Base-by-base conservation (phyloP, 2,888 invertebrate genomes). In the Drosophila greeni region DNA sequence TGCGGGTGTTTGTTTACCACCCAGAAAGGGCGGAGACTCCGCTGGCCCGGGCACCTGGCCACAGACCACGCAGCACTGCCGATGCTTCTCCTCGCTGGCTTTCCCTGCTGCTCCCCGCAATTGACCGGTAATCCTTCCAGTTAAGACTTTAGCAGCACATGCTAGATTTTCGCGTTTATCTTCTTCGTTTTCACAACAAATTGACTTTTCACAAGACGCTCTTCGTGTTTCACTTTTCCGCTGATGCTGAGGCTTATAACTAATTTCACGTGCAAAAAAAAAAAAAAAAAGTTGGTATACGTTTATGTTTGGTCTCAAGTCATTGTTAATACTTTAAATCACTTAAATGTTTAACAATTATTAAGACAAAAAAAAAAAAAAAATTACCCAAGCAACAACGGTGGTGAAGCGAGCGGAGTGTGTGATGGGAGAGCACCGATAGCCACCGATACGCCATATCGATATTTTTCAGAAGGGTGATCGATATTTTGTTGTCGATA, bases 181-280 rank as follows among this genome's bases (percentile, higher is more conserved):
- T 49, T 60, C 43, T 56, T 53, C 18, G 36, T 39, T 42, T 64
- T 48, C 54, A 53, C 52, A 18, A 45, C 48, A 51, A 66, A 58
- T 81, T 66, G 66, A 43, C 18, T 66, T 59, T 45, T 55, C 26
- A 40, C 52, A 42, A 56, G 52, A 18, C 45, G 61, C 74, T 66
- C 73, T 55, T 51, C 51, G 47, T 24, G 36, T 54, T 70, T 84
- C 80, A 79, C 84, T 82, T 84, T 66, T 57, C 57, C 40, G 70
- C 66, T 78, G 59, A 26, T 36, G 42, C 58, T 70, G 47, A 70
- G 52, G 58, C 70, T 82, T 84, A 80, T 14, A 66, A 62, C 76
- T 67, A 84, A 43, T 70, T 73, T 79, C 83, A 80, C 79, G 81
- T 80, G 80, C 74, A 79, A 84, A 79, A 79, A 78, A 83, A 37